Percentiles rank a stretch among this genome's conserved stretches.
These are phyloP conservation scores for Melanocharis versteri DNA, from an alignment of 2,113 vertebrate genomes.

Conservation along the genomic window DNA sequence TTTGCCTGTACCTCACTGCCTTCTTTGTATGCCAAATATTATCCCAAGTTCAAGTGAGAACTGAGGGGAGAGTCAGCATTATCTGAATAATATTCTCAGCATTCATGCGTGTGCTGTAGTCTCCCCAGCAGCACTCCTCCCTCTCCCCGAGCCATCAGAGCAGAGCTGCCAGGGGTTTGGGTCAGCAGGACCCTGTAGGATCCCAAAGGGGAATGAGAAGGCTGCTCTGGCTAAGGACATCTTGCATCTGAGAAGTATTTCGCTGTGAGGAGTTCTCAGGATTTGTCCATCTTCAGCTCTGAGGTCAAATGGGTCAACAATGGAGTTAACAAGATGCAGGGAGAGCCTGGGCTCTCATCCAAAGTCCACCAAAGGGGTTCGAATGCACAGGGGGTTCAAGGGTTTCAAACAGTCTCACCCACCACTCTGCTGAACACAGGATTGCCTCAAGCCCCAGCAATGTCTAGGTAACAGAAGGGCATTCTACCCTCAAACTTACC, in stretches of 20 bases:
- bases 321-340: background rate
- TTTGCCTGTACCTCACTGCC: background rate
- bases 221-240: background rate
- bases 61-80: background rate
- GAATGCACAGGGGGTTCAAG: fast-evolving
- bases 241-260: background rate
- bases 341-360: background rate
- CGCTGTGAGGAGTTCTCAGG: background rate
- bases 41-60: background rate
- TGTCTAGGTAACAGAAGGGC: background rate
- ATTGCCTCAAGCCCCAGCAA: background rate
- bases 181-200: background rate
- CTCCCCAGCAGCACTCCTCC: background rate
- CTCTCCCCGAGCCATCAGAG: background rate
- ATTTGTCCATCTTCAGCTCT: background rate
- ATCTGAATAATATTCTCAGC: background rate
- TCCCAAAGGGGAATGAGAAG: background rate
- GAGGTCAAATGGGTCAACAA: background rate
- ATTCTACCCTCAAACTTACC: background rate
- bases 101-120: background rate
- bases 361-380: background rate
- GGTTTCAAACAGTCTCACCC: background rate
- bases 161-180: background rate
- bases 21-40: background rate
- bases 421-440: background rate